A percentile compares a stretch with the other conserved stretches of the same genome.
phyloP scores from a whole-genome alignment of 2,797 vertebrate genomes.

The Thunnus albacares region DNA sequence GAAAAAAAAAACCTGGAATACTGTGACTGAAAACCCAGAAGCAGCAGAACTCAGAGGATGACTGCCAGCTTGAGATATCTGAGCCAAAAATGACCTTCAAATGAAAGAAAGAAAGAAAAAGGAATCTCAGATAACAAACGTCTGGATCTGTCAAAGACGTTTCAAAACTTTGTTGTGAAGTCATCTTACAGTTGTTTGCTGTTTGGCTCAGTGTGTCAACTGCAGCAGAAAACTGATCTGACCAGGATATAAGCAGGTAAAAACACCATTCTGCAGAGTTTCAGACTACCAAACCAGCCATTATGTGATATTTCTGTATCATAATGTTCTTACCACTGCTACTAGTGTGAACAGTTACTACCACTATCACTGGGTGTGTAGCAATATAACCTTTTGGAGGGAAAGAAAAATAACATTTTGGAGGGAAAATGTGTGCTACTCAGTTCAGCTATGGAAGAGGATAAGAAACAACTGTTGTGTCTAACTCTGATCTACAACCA shows the following conservation, averaged over 20 bases:
- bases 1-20: not conserved
- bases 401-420: too few relatives aligned
- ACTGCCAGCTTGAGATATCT: conserved; percentile 16
- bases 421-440: too few relatives aligned
- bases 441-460: too few relatives aligned
- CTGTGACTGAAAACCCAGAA: conserved; percentile 9
- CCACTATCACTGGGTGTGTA: too few relatives aligned
- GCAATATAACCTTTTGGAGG: too few relatives aligned
- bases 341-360: too few relatives aligned
- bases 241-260: not conserved
- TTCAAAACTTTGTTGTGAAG: conserved; percentile 13
- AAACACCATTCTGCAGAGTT: not conserved
- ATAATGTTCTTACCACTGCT: not conserved
- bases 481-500: too few relatives aligned
- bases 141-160: conserved; percentile 13
- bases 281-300: too few relatives aligned
- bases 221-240: not conserved
- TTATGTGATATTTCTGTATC: not conserved
- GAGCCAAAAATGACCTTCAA: conserved; percentile 32
- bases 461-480: too few relatives aligned
- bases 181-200: not conserved
- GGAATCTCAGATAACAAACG: conserved; percentile 6
- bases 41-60: conserved; percentile 24
- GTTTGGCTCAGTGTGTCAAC: not conserved
- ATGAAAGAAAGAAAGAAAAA: not conserved